Conservation (phyloP, 2,888 invertebrate genomes). For the Deladenus siricidicola region DNA sequence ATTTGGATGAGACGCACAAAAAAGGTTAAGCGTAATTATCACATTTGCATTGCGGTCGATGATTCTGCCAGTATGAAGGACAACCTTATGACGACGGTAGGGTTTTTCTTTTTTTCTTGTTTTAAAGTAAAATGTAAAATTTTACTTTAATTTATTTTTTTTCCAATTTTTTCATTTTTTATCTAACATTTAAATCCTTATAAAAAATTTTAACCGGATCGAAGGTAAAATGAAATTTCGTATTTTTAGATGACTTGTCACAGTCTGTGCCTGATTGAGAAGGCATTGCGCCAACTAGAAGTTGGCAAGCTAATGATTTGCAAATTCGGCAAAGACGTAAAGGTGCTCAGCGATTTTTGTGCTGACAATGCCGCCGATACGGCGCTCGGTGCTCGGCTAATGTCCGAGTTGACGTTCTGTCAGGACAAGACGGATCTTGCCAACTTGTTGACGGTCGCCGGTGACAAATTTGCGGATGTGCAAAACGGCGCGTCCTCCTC, state of each 20-base stretch:
- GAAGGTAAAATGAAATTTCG: not conserved
- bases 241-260: constrained; percentile 71
- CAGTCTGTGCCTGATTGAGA: constrained; percentile 77
- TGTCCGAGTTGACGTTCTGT: constrained; percentile 63
- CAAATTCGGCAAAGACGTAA: constrained; percentile 76
- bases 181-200: not conserved
- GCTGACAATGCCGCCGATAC: constrained; percentile 77
- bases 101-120: not conserved
- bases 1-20: constrained; percentile 94
- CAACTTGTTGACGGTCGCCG: constrained; percentile 26
- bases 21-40: constrained; percentile 88
- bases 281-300: constrained; percentile 82
- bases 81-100: constrained; percentile 61
- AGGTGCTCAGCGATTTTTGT: constrained; percentile 73
- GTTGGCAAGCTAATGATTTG: constrained; percentile 83
- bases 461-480: constrained; percentile 9
- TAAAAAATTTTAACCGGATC: not conserved
- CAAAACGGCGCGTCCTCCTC: constrained; percentile 7
- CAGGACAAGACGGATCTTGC: constrained; percentile 69
- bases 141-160: not conserved
- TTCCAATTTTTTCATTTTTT: not conserved
- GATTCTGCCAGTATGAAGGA: constrained; percentile 71
- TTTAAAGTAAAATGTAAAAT: not conserved
- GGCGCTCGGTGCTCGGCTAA: constrained; percentile 60
- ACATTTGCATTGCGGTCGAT: constrained; percentile 88